These are phyloP conservation scores for Oncorhynchus nerka DNA, from an alignment of 2,113 vertebrate species.

Conservation along the genomic window DNA sequence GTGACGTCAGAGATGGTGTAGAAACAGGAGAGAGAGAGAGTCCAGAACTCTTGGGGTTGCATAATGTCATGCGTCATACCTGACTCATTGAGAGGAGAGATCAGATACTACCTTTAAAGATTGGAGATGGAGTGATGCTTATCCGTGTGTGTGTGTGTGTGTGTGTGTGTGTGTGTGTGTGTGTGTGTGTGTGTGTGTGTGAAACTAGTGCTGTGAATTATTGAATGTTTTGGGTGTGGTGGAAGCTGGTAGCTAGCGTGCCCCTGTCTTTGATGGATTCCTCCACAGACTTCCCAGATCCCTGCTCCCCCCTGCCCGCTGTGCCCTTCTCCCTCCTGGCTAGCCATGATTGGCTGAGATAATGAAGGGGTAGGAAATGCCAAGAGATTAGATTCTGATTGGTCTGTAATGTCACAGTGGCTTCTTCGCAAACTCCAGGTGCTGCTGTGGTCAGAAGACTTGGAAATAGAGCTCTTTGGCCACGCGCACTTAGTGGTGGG, in stretches of 20 bases:
- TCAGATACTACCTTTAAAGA: slow-evolving; percentile 19
- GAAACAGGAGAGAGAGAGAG: neutral
- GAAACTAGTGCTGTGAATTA: slow-evolving; percentile 42
- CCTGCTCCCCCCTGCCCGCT: neutral
- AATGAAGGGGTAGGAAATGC: too few relatives aligned
- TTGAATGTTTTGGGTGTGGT: slow-evolving; percentile 35
- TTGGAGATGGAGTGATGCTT: neutral
- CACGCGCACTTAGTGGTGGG: too few relatives aligned
- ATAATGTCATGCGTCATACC: slow-evolving; percentile 24
- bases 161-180: neutral
- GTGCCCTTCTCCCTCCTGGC: neutral
- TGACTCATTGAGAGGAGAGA: slow-evolving; percentile 6
- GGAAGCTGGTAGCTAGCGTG: slow-evolving; percentile 10
- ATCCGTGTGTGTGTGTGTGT: neutral
- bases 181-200: neutral
- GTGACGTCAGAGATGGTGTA: neutral
- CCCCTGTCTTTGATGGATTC: slow-evolving; percentile 16
- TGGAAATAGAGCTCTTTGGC: too few relatives aligned
- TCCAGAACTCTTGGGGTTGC: neutral
- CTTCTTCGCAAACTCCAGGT: too few relatives aligned
- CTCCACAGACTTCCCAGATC: slow-evolving; percentile 3
- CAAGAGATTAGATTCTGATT: too few relatives aligned
- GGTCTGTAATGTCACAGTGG: too few relatives aligned
- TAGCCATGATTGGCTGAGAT: too few relatives aligned
- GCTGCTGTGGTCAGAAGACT: too few relatives aligned